Conservation (phyloP, 2,113 vertebrate species). For the Etheostoma cragini region DNA sequence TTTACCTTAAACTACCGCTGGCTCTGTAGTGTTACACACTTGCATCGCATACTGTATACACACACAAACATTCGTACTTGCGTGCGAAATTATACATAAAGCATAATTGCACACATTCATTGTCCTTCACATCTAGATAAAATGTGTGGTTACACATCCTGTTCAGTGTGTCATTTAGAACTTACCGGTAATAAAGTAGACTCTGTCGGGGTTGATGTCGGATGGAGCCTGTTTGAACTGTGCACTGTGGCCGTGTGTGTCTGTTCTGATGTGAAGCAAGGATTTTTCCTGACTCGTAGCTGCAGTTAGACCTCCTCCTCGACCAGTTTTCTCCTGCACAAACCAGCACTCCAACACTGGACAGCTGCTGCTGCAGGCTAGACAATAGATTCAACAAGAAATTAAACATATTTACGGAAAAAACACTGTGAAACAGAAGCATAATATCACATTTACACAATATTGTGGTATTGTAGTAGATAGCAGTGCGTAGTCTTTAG, state of each 20-base stretch:
- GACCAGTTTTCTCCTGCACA: conserved; percentile 75
- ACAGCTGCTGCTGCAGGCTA: conserved; percentile 73
- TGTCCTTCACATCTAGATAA: background rate
- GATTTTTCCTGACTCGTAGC: conserved; percentile 79
- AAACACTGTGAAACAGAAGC: background rate
- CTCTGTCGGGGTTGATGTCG: conserved; percentile 63
- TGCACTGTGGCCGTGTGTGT: background rate
- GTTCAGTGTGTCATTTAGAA: background rate
- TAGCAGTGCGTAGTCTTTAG: background rate
- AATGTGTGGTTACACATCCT: background rate
- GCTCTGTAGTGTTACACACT: background rate
- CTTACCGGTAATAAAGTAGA: conserved; percentile 79
- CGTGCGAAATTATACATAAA: background rate
- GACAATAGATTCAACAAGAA: background rate
- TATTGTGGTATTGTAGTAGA: rapidly evolving
- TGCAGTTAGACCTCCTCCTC: conserved; percentile 76
- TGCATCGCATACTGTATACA: background rate
- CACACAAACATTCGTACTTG: background rate
- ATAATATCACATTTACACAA: background rate
- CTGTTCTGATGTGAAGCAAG: conserved; percentile 71
- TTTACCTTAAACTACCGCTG: background rate
- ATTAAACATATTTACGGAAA: rapidly evolving
- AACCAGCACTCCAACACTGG: conserved; percentile 84
- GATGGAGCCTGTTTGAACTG: background rate
- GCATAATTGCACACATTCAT: background rate